Evolutionary conservation across 2,888 invertebrate genomes (phyloP).

Genomic region (Cabera pusaria): DNA sequence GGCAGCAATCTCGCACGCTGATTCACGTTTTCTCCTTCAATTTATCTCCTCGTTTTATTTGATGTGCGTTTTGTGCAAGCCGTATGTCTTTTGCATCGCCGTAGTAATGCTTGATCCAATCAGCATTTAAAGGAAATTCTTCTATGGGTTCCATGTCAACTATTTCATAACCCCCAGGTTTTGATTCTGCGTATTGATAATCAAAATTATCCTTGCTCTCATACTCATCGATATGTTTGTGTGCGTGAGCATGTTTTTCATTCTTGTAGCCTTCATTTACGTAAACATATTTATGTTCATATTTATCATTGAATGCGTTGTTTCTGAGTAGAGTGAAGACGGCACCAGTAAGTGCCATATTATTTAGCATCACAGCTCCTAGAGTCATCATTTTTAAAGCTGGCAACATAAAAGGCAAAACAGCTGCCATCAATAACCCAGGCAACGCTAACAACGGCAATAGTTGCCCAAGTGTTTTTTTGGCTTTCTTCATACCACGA

Average conservation of each 20-base stretch:
- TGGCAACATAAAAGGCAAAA: constrained; percentile 87
- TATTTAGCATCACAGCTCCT: constrained; percentile 85
- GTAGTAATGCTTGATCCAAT: constrained; percentile 41
- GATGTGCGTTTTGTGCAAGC: constrained; percentile 3
- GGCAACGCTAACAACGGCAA: constrained; percentile 85
- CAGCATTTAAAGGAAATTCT: constrained; percentile 36
- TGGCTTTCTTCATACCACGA: constrained; percentile 61
- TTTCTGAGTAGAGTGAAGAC: constrained; percentile 82
- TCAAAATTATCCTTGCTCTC: constrained; percentile 29
- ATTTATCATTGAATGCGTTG: constrained; percentile 81
- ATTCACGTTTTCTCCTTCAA: background rate
- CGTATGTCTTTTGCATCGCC: constrained; percentile 21
- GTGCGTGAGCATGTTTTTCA: constrained; percentile 46
- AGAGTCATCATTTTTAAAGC: constrained; percentile 86
- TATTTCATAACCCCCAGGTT: constrained; percentile 14
- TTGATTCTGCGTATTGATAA: constrained; percentile 15
- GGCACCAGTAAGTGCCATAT: constrained; percentile 86
- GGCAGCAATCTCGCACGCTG: too few relatives aligned
- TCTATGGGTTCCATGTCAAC: constrained; percentile 37
- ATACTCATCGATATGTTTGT: constrained; percentile 31
- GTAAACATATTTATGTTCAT: constrained; percentile 81
- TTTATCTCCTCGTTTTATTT: constrained; percentile 4
- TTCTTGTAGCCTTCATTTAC: constrained; percentile 82
- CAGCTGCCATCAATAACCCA: constrained; percentile 85
- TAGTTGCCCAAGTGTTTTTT: constrained; percentile 59